phyloP scores from a whole-genome alignment of 1,140 invertebrate genomes.

The Lordiphosa stackelbergi region DNA sequence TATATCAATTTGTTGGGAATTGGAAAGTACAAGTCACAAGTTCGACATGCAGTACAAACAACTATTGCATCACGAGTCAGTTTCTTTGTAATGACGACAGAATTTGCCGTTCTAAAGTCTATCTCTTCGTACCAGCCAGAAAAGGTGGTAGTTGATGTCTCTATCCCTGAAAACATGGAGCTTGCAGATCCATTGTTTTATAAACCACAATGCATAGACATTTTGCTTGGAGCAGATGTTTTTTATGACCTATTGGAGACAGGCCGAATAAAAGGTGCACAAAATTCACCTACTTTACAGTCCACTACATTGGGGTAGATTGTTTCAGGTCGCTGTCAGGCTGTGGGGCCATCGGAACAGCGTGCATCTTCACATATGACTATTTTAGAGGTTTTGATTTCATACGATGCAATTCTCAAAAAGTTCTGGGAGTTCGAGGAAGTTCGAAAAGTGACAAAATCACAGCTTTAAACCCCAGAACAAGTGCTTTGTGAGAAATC shows the following conservation, averaged over 20 bases:
- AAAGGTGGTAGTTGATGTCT: neutral
- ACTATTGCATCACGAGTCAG: neutral
- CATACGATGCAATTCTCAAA: no score
- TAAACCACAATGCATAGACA: neutral
- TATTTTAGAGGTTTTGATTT: neutral
- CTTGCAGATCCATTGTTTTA: neutral
- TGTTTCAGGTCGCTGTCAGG: neutral
- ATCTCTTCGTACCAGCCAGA: neutral
- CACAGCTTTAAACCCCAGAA: neutral
- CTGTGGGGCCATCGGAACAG: neutral
- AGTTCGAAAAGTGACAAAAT: neutral
- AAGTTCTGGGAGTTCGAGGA: neutral
- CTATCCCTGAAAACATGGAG: neutral
- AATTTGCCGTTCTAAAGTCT: neutral
- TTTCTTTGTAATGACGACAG: neutral
- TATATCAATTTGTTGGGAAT: no score
- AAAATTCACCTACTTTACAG: neutral
- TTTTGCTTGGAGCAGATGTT: neutral
- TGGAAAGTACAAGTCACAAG: neutral
- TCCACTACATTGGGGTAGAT: neutral
- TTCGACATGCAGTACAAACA: neutral
- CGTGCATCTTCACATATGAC: neutral
- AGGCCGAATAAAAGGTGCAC: no score
- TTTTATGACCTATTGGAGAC: neutral
- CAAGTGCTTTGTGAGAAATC: neutral